A percentile compares a stretch with the other conserved stretches of the same genome.
These are phyloP conservation scores for Hermatobates lingyangjiaoensis DNA, from an alignment of 1,140 invertebrate species.

Conservation along the genomic window DNA sequence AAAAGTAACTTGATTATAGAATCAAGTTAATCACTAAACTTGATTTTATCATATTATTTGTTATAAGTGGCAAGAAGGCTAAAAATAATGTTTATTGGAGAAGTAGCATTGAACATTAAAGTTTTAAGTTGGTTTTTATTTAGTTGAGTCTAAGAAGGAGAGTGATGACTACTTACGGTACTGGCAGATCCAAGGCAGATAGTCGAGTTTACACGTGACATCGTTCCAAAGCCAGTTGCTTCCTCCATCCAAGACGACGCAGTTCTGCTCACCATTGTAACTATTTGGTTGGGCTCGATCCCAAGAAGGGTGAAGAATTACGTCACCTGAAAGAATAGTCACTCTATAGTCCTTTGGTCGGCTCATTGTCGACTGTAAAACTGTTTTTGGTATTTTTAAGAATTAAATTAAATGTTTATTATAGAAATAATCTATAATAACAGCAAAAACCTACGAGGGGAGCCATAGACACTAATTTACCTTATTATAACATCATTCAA, in stretches of 20 bases:
- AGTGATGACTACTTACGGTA: constrained; percentile 44
- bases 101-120: constrained; percentile 1
- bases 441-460: too few species aligned
- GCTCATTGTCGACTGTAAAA: too few species aligned
- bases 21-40: too few species aligned
- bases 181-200: constrained; percentile 82
- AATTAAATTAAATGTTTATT: too few species aligned
- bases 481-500: too few species aligned
- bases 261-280: constrained; percentile 88
- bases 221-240: constrained; percentile 85
- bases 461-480: too few species aligned
- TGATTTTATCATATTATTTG: constrained; percentile 7
- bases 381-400: too few species aligned
- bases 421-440: too few species aligned
- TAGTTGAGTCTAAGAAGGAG: too few species aligned
- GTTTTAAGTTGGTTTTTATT: neutral
- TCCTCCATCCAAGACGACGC: constrained; percentile 74
- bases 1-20: too few species aligned
- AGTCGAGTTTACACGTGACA: constrained; percentile 80
- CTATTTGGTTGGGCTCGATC: constrained; percentile 88
- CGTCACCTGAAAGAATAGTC: constrained; percentile 36
- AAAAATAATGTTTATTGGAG: too few species aligned
- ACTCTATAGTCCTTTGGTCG: too few species aligned
- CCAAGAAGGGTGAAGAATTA: constrained; percentile 63
- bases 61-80: constrained; percentile 16